phyloP scores from a whole-genome alignment of 1,140 invertebrate species.

The Bombus turneri region DNA sequence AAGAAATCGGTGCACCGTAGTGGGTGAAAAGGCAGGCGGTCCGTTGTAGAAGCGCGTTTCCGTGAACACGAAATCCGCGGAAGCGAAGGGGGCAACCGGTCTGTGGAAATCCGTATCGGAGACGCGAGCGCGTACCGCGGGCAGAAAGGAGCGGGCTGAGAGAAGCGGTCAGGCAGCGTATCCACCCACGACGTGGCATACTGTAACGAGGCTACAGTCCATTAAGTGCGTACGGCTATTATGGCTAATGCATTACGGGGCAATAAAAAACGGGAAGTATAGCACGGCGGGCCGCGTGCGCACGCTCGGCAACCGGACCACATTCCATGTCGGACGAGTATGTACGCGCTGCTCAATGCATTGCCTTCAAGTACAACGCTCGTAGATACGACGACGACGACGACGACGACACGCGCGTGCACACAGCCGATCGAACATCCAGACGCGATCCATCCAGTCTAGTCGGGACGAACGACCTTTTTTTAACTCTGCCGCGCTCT shows the following conservation, averaged over 20 bases:
- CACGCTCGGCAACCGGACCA: slow-evolving; percentile 75
- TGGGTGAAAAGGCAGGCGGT: background rate
- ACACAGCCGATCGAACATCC: background rate
- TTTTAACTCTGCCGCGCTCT: too few relatives aligned
- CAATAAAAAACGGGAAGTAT: slow-evolving; percentile 74
- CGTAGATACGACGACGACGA: slow-evolving; percentile 64
- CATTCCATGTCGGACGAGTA: slow-evolving; percentile 80
- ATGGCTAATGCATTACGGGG: slow-evolving; percentile 77
- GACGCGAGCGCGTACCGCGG: slow-evolving; percentile 18
- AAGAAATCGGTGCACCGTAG: background rate
- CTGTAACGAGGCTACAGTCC: slow-evolving; percentile 77
- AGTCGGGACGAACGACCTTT: too few relatives aligned
- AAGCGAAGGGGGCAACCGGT: background rate
- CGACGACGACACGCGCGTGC: slow-evolving; percentile 44
- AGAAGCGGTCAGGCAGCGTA: slow-evolving; percentile 57
- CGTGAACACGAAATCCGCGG: slow-evolving; percentile 11
- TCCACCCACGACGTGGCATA: slow-evolving; percentile 78
- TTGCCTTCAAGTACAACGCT: slow-evolving; percentile 71
- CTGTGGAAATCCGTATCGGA: slow-evolving; percentile 28
- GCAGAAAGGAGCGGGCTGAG: slow-evolving; percentile 36
- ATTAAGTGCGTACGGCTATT: slow-evolving; percentile 78
- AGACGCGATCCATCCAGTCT: background rate
- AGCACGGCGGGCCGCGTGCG: slow-evolving; percentile 65
- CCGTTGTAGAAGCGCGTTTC: background rate
- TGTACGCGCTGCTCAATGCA: slow-evolving; percentile 72